Evolutionary conservation across 53 echinoderm and acorn worm genomes (phyloP).

Genomic region (Holothuria scabra): DNA sequence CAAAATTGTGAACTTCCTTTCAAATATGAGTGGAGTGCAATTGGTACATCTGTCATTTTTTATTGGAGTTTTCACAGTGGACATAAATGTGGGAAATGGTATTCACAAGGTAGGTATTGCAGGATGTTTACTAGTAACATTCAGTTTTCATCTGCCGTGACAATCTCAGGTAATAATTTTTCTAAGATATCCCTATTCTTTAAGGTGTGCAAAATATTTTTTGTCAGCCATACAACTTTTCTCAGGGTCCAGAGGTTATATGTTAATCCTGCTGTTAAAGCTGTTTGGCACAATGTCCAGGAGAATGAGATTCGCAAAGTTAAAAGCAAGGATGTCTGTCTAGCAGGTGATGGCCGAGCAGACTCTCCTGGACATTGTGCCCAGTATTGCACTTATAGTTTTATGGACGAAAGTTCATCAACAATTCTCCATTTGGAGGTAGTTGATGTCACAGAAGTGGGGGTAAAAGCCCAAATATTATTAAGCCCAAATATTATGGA

Average conservation of each 20-base stretch:
- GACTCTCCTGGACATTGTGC: slow-evolving; percentile 67
- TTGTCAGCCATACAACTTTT: slow-evolving; percentile 16
- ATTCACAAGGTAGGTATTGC: neutral
- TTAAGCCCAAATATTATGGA: slow-evolving; percentile 68
- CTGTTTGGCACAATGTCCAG: slow-evolving; percentile 10
- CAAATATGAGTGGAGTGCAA: neutral
- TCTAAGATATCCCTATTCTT: slow-evolving; percentile 15
- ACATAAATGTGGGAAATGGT: neutral
- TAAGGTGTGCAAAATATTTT: slow-evolving; percentile 34
- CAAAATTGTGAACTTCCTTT: neutral
- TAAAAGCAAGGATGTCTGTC: neutral
- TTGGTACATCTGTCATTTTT: slow-evolving; percentile 11
- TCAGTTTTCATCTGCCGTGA: slow-evolving; percentile 27
- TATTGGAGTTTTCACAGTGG: slow-evolving; percentile 1
- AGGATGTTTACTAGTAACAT: slow-evolving; percentile 26
- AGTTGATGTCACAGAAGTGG: slow-evolving; percentile 47
- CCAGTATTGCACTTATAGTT: slow-evolving; percentile 57
- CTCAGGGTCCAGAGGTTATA: slow-evolving; percentile 21
- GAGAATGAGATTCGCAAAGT: neutral
- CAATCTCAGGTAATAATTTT: slow-evolving; percentile 41
- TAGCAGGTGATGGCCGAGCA: slow-evolving; percentile 54
- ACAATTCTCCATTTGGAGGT: slow-evolving; percentile 54
- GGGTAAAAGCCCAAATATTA: slow-evolving; percentile 48
- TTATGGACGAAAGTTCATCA: slow-evolving; percentile 37
- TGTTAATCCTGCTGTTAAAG: slow-evolving; percentile 26